Conservation (phyloP, 1,140 invertebrate species). For the Leptinotarsa defecta region DNA sequence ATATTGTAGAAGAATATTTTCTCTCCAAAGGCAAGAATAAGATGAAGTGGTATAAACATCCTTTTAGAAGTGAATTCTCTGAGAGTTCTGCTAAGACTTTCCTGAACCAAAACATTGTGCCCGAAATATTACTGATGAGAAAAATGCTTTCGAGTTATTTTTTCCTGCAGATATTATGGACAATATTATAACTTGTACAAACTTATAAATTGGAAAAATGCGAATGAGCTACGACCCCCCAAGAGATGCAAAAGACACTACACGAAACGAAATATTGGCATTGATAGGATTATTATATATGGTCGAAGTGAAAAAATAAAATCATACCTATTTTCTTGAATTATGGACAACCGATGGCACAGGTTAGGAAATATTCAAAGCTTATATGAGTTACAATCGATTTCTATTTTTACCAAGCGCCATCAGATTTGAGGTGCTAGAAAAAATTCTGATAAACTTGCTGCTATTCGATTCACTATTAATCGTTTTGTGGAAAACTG, state of each 20-base stretch:
- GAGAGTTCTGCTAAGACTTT: background rate
- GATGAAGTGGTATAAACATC: background rate
- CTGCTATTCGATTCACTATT: constrained; percentile 48
- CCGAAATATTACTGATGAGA: no score
- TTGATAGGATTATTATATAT: constrained; percentile 23
- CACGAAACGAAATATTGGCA: constrained; percentile 17
- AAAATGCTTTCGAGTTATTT: no score
- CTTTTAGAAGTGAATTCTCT: background rate
- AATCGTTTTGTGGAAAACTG: constrained; percentile 47
- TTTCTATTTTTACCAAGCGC: constrained; percentile 30
- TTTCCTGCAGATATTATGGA: no score
- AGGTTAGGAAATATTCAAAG: background rate
- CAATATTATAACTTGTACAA: no score
- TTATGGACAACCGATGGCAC: constrained; percentile 28
- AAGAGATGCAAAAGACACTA: background rate
- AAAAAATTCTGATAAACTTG: constrained; percentile 47
- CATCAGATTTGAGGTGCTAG: constrained; percentile 40
- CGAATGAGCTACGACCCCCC: no score
- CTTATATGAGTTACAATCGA: constrained; percentile 10
- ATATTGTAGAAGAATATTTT: constrained; percentile 10
- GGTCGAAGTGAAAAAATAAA: constrained; percentile 24
- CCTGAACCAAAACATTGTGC: background rate
- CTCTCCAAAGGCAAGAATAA: background rate
- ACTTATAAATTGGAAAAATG: no score
- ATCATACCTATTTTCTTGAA: constrained; percentile 30